phyloP scores from a whole-genome alignment of 2,888 invertebrate genomes.

The Stomorhina lunata region DNA sequence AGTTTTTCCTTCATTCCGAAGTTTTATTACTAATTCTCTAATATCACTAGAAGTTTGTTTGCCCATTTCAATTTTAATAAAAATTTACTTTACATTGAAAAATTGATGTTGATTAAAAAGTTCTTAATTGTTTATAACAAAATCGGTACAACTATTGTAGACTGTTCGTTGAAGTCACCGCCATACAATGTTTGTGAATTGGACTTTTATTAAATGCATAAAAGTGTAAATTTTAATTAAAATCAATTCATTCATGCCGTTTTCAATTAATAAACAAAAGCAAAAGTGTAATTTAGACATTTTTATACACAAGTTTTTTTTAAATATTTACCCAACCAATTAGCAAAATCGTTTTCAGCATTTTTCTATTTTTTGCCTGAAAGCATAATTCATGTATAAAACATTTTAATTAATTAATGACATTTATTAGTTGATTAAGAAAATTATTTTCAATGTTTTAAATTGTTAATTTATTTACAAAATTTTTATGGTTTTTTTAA shows the following conservation, averaged over 20 bases:
- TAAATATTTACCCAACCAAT: not conserved
- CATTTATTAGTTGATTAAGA: constrained; percentile 58
- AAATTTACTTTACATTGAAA: too few relatives aligned
- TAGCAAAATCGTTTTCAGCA: constrained; percentile 1
- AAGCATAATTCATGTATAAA: constrained; percentile 18
- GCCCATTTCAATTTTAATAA: too few relatives aligned
- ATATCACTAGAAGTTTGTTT: constrained; percentile 1
- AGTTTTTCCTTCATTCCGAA: not conserved
- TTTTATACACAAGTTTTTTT: not conserved
- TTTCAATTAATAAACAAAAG: not conserved
- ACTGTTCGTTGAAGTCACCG: too few relatives aligned
- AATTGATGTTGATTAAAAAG: too few relatives aligned
- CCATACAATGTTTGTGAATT: too few relatives aligned
- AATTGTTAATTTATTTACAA: constrained; percentile 51
- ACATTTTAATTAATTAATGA: constrained; percentile 56
- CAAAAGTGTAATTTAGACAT: not conserved
- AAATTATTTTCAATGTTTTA: constrained; percentile 56
- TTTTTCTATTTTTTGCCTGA: not conserved
- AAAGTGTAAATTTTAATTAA: constrained; percentile 34
- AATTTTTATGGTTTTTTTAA: not conserved
- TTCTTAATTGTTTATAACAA: too few relatives aligned
- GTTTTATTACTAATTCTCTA: not conserved
- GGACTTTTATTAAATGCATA: too few relatives aligned
- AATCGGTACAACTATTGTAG: too few relatives aligned
- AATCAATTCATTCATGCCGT: constrained; percentile 44